Evolutionary conservation across 2,888 invertebrate species (phyloP), one percentile per base, ranked within the genome.

Genomic region (Lithodes maja): DNA sequence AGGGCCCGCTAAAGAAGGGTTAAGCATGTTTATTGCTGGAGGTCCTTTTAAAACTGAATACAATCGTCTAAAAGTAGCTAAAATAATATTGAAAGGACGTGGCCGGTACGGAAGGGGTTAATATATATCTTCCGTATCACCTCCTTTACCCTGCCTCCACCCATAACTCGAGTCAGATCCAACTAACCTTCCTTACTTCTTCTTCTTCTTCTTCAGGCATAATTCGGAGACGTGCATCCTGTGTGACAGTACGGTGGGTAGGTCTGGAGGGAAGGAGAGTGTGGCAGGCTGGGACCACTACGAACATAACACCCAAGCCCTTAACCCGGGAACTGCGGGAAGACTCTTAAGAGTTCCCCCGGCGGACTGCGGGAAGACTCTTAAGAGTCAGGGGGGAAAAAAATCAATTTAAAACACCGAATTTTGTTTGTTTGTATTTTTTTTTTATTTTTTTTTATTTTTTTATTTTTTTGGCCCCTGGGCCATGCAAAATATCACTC

Each of bases 241-340:
- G 90, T 95, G 95, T 74, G 94, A 95, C 91, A 93, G 94, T 68
- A 95, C 95, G 92, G 93, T 95, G 3, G 95, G 95, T 0, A 92
- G 94, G 86, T 94, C 95, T 0, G 93, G 92, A 0, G 74, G 93
- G 94, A 79, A 94, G 77, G 91, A 92, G 92, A 83, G 91, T 1
- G 92, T 92, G 74, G 77, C 87, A 3, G 92, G 89, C 0, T 94
- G 94, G 92, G 93, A 94, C 15, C 94, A 94, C 17, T 89, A 91
- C 54, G 90, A 92, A 54, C 68, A 69, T 61, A 17, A 79, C 15
- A 74, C 82, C 12, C 54, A 33, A 33, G 33, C 33, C 33, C 33
- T 33, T 33, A 33, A 33, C 33, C 33, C 33, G 33, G 33, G 33
- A 33, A 33, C 33, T 33, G 33, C 33, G 33, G 33, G 33, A 33